Percentiles rank a stretch among this genome's conserved stretches.
Conservation (phyloP, 2,888 invertebrate species). For the Hypomecis atomaria region DNA sequence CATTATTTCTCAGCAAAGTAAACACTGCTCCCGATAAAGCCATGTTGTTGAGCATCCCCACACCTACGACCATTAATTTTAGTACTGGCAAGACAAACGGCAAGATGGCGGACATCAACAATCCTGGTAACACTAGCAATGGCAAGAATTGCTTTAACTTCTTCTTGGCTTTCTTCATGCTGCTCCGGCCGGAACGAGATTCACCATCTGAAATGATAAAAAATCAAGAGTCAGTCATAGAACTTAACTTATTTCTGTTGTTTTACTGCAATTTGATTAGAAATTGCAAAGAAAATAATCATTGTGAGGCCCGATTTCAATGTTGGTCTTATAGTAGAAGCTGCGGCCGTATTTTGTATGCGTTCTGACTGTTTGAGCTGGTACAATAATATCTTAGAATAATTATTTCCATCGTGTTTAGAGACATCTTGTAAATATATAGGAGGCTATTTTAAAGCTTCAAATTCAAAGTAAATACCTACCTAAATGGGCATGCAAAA, state of each 20-base stretch:
- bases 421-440: no score
- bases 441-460: no score
- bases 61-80: slow-evolving; percentile 86
- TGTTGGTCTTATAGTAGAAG: no score
- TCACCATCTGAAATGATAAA: slow-evolving; percentile 53
- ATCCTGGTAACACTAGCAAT: slow-evolving; percentile 85
- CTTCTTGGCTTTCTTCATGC: slow-evolving; percentile 69
- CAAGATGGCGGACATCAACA: slow-evolving; percentile 87
- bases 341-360: no score
- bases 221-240: neutral
- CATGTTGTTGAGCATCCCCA: slow-evolving; percentile 87
- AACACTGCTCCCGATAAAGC: slow-evolving; percentile 86
- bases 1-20: slow-evolving; percentile 83
- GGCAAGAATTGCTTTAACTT: slow-evolving; percentile 77
- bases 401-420: no score
- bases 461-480: no score
- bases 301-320: no score
- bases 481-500: no score
- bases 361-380: no score
- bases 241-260: neutral
- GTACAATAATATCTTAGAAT: no score
- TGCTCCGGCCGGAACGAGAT: slow-evolving; percentile 56
- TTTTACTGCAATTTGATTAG: no score
- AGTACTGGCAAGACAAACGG: slow-evolving; percentile 88
- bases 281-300: no score